phyloP scores from a whole-genome alignment of 2,888 invertebrate genomes.

The Pocota personata region DNA sequence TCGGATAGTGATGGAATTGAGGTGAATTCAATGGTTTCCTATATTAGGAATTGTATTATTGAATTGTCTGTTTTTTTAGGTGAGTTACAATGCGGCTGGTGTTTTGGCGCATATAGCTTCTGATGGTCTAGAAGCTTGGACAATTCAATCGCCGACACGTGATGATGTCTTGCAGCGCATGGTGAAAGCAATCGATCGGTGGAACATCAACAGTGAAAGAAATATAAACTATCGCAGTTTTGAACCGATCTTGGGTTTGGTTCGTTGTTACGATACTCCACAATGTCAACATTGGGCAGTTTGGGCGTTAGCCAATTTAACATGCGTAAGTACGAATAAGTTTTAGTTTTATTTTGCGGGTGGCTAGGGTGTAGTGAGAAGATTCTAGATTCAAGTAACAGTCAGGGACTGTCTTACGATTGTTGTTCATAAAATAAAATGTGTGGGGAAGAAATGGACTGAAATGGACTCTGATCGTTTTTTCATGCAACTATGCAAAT shows the following conservation, averaged over 20 bases:
- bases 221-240: slow-evolving; percentile 99
- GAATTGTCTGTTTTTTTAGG: slow-evolving; percentile 82
- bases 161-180: slow-evolving; percentile 89
- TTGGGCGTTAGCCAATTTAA: slow-evolving; percentile 98
- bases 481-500: too few relatives aligned
- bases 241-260: slow-evolving; percentile 94
- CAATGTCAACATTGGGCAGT: slow-evolving; percentile 98
- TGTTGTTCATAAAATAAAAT: neutral
- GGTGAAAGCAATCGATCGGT: slow-evolving; percentile 92
- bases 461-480: too few relatives aligned
- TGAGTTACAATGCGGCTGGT: slow-evolving; percentile 97
- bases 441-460: too few relatives aligned
- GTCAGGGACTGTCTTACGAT: too few relatives aligned
- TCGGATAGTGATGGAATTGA: slow-evolving; percentile 97
- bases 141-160: slow-evolving; percentile 88
- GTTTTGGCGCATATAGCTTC: slow-evolving; percentile 97
- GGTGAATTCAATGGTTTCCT: slow-evolving; percentile 83
- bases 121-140: slow-evolving; percentile 94
- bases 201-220: slow-evolving; percentile 93
- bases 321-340: slow-evolving; percentile 83
- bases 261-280: slow-evolving; percentile 92
- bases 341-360: neutral
- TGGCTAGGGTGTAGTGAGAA: too few relatives aligned
- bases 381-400: too few relatives aligned
- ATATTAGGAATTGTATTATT: neutral